Evolutionary conservation across 1,140 invertebrate species (phyloP), one percentile per base, ranked within the genome.

Genomic region (Apis laboriosa): DNA sequence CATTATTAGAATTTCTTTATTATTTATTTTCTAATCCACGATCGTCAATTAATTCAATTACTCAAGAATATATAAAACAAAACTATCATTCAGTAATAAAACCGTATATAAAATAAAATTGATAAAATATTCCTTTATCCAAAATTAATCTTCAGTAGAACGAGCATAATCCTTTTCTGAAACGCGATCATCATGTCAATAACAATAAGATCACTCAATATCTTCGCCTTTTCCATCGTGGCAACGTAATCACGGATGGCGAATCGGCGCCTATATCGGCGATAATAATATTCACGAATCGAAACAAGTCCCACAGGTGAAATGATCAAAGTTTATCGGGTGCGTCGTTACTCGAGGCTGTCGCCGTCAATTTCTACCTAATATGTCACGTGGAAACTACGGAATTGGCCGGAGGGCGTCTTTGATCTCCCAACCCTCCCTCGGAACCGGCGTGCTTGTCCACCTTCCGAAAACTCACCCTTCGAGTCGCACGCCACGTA

Each of bases 291-390:
- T 81, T 82, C 73, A 77, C 64, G 72, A 78, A 21, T 68, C 15
- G 81, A 43, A 77, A 83, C 76, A 88, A 88, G 63, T 89, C 86
- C 88, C 90, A 85, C 88, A 91, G 90, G 89, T 89, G 89, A 89
- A 86, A 80, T 85, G 88, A 90, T 90, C 87, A 91, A 92, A 92
- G 90, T 87, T 87, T 43, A 63, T 76, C 85, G 79, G 70, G 72
- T 72, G 68, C 82, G 68, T 84, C 79, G 73, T 86, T 88, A 81
- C 82, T 86, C 74, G 76, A 86, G 86, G 51, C 86, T 90, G 92
- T 92, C 92, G 77, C 75, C 86, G 85, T 89, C 91, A 92, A 92
- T 93, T 93, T 88, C 81, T 78, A 60, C 58, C 81, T 92, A 93
- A 93, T 93, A 93, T 90, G 88, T 93, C 92, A 92, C 81, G 89